Evolutionary conservation across 30 jellyfish, hydroid and myxozoan species (phyloP), one percentile per base, ranked within the genome.

Genomic region (Aurelia sp.): DNA sequence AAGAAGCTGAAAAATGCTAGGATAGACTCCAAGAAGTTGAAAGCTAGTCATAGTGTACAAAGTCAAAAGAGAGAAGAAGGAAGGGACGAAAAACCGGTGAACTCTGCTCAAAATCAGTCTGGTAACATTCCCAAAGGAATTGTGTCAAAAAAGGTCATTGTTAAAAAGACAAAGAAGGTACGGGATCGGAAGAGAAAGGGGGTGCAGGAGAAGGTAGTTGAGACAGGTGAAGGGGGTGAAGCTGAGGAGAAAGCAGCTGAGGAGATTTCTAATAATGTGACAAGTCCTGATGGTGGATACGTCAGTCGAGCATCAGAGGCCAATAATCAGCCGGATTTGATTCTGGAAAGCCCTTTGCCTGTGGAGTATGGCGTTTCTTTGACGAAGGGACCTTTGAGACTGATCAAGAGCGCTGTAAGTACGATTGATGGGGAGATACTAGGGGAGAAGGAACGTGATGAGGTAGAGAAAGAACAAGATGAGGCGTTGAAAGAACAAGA

Each of bases 1-100:
- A 41, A 68, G 51, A 88, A 69, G 40, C 72, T 88, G 20, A 78
- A 77, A 13, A 88, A 58, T 88, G 81, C 91, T 22, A 88, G 48
- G 71, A 78, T 88, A 11, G 84, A 78, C 63, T 41, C 76, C 13
- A 69, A 71, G 76, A 13, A 55, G 44, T 72, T 78, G 38, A 63
- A 60, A 19, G 44, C 38, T 6, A 67, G 17, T 8, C 67, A 55
- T 0, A 80, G 27, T 63, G 62, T 63, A 13, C 48, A 24, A 64
- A 24, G 27, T 30, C n/a, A 22, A 35, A 80, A 59, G 74, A 63
- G 44, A 62, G 38, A 20, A 63, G 41, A 66, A 65, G 51, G 8
- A 9, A 17, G 11, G 0, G 62, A 13, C 53, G 63, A 41, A 30
- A 48, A 61, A 47, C 27, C 12, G 0, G 75, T 31, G 4, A 7